Base-by-base conservation (phyloP, 2,797 vertebrate species). In the Sarcophilus harrisii region DNA sequence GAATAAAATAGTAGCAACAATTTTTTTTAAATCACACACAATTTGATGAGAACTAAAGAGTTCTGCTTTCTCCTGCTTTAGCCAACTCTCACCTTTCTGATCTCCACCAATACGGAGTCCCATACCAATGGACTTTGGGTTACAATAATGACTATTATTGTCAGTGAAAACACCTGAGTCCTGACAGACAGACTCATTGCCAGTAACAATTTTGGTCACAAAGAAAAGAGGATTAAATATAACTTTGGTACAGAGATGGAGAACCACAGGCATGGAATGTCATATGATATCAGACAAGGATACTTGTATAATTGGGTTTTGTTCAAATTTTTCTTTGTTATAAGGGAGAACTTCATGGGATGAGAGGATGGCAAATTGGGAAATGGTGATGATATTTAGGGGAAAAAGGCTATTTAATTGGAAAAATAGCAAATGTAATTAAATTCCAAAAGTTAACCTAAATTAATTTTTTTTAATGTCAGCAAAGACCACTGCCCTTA, bases 391-490 rank as follows among this genome's bases (percentile, higher is more conserved):
- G 2, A 49, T 38, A 16, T 49, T 87, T 87, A 87, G 21, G 9
- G 27, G 45, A 27, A 32, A 87, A 27, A 21, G 8, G 24, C 13
- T 45, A 81, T 6, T 49, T 87, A 9, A 87, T 87, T 27, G 45
- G 73, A 87, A 87, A 87, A 87, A 87, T 45, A 49, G 38, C 38
- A 87, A 87, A 49, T 49, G 21, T 14, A 87, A 27, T 49, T 38
- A 45, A 81, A 87, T 87, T 87, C 38, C 66, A 81, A 81, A 45
- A 81, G 38, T 24, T 81, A 45, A 81, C 38, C 2, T 9, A 58
- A 57, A 93, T 59, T 24, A n/a, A 30, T 93, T 58, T 66, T 66
- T 96, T 87, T 92, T 27, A 45, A 11, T 52, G 28, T 90, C 66
- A 54, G 10, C 0, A 91, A 92, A 81, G 29, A 38, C 11, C 30